phyloP scores from a whole-genome alignment of 2,113 vertebrate species.

The Scophthalmus maximus region DNA sequence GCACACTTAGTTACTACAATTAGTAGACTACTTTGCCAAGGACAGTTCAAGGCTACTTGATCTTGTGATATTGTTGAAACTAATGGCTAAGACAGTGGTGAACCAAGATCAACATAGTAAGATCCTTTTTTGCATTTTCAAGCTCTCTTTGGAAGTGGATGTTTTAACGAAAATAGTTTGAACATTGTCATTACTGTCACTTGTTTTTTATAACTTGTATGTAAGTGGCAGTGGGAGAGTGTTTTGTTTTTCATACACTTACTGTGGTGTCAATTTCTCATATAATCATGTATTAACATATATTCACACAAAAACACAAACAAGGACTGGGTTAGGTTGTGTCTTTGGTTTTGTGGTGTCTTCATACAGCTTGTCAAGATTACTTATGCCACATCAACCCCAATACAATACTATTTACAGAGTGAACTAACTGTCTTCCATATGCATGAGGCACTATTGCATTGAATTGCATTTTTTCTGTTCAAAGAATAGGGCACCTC shows the following conservation, averaged over 20 bases:
- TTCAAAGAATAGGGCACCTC: neutral
- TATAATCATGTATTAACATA: too few relatives aligned
- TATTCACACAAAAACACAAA: neutral
- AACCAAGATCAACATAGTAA: neutral
- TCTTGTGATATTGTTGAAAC: conserved; percentile 23
- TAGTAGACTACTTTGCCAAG: conserved; percentile 50
- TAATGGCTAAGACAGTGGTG: conserved; percentile 3
- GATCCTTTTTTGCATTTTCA: neutral
- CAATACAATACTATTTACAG: neutral
- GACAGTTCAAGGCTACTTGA: conserved; percentile 50
- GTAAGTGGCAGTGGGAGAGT: neutral
- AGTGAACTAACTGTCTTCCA: too few relatives aligned
- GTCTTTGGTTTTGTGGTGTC: neutral
- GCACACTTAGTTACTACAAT: conserved; percentile 29
- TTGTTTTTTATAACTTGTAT: neutral
- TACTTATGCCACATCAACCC: neutral
- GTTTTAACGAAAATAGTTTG: conserved; percentile 1
- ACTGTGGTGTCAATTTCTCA: too few relatives aligned
- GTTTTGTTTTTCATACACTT: neutral
- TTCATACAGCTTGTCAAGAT: too few relatives aligned
- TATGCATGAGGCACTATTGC: too few relatives aligned
- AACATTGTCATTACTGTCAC: neutral
- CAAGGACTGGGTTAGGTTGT: neutral
- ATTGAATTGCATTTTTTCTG: too few relatives aligned
- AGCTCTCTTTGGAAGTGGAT: conserved; percentile 4